Percentiles rank a stretch among this genome's conserved stretches.
Conservation (phyloP, 92 coral and sea anemone genomes). For the Paramuricea clavata region DNA sequence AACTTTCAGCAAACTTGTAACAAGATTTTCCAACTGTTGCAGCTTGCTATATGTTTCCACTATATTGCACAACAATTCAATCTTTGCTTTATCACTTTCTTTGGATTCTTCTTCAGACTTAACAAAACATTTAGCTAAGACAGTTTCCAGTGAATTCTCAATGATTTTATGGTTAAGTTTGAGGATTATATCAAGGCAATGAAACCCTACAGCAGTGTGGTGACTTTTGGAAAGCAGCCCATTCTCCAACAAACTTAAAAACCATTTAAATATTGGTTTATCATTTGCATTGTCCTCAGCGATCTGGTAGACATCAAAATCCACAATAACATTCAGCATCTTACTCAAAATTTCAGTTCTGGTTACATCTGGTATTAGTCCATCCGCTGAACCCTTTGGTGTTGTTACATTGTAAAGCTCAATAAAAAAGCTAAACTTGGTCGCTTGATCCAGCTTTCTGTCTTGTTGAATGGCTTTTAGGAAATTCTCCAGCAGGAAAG, state of each 20-base stretch:
- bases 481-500: conserved; percentile 37
- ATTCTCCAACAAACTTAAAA: background rate
- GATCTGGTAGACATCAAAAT: conserved; percentile 40
- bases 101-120: background rate
- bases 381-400: background rate
- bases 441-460: conserved; percentile 2
- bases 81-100: background rate
- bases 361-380: background rate
- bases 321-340: conserved; percentile 30
- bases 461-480: conserved; percentile 10
- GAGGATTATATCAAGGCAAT: conserved; percentile 26
- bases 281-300: conserved; percentile 30
- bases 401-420: conserved; percentile 14
- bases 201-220: background rate
- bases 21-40: conserved; percentile 27
- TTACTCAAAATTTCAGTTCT: conserved; percentile 17
- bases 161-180: conserved; percentile 46
- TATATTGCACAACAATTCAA: background rate
- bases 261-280: conserved; percentile 19
- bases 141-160: conserved; percentile 13
- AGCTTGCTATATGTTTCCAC: conserved; percentile 43
- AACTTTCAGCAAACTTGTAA: conserved; percentile 5
- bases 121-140: background rate
- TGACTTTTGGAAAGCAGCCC: background rate
- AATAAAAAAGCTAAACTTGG: conserved; percentile 28